phyloP scores from a whole-genome alignment of 2,888 invertebrate species.

The Athetis lepigone region DNA sequence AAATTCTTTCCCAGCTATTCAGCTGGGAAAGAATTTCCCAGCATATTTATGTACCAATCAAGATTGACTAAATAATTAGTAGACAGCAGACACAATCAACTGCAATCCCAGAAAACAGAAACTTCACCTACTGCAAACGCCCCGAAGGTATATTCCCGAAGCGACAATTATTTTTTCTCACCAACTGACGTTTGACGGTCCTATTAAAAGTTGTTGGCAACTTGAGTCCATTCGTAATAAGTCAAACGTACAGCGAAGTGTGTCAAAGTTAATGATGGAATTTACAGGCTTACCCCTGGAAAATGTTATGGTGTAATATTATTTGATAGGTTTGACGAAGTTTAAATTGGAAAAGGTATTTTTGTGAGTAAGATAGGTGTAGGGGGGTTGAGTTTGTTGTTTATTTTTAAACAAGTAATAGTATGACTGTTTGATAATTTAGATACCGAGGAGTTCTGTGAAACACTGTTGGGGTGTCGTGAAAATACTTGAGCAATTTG shows the following conservation, averaged over 20 bases:
- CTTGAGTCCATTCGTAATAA: slow-evolving; percentile 69
- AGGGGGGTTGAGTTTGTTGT: not conserved
- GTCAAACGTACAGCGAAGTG: slow-evolving; percentile 59
- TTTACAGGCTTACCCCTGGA: slow-evolving; percentile 41
- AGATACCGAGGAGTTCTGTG: too few species aligned
- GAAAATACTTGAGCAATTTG: too few species aligned
- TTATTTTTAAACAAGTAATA: too few species aligned
- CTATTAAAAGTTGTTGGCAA: slow-evolving; percentile 77
- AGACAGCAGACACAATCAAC: not conserved
- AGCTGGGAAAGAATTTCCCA: too few species aligned
- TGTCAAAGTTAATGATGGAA: slow-evolving; percentile 63
- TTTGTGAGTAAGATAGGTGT: slow-evolving; percentile 10
- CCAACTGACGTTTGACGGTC: slow-evolving; percentile 69
- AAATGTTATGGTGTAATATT: slow-evolving; percentile 57
- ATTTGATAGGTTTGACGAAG: slow-evolving; percentile 52
- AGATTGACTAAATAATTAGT: not conserved
- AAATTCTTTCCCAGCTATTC: too few species aligned
- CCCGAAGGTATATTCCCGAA: slow-evolving; percentile 9
- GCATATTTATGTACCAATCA: too few species aligned
- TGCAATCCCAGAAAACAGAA: not conserved
- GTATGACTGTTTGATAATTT: too few species aligned
- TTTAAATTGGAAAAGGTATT: slow-evolving; percentile 50
- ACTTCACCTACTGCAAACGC: slow-evolving; percentile 30
- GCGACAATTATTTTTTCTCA: slow-evolving; percentile 65
- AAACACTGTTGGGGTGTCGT: too few species aligned